phyloP scores from a whole-genome alignment of 2,113 vertebrate genomes.

The Calyptomena viridis region DNA sequence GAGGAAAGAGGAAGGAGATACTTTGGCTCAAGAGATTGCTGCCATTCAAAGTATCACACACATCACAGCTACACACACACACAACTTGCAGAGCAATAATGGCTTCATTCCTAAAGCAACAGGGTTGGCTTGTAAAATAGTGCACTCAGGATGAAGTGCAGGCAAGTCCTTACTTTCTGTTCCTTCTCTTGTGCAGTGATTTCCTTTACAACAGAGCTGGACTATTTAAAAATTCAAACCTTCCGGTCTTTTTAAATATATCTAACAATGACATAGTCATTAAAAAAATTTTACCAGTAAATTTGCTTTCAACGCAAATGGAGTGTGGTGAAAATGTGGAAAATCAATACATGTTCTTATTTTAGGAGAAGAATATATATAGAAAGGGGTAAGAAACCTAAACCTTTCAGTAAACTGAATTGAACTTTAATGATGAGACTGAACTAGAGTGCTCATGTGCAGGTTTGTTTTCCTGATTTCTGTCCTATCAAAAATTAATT shows the following conservation, averaged over 20 bases:
- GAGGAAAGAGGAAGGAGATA: background rate
- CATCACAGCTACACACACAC: background rate
- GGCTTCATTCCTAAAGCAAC: constrained; percentile 49
- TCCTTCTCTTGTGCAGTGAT: constrained; percentile 27
- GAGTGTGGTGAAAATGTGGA: constrained; percentile 23
- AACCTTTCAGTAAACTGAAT: background rate
- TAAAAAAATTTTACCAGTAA: constrained; percentile 64
- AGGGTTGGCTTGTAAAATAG: background rate
- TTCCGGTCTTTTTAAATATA: constrained; percentile 60
- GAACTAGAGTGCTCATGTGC: background rate
- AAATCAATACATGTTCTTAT: background rate
- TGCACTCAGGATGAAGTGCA: constrained; percentile 37
- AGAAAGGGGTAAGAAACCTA: background rate
- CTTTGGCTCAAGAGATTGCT: background rate
- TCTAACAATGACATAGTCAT: constrained; percentile 82
- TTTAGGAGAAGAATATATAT: background rate
- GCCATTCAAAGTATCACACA: background rate
- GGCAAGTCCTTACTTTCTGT: constrained; percentile 34
- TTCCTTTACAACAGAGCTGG: constrained; percentile 47
- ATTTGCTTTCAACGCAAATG: constrained; percentile 80
- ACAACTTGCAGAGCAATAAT: background rate
- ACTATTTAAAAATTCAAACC: constrained; percentile 54
- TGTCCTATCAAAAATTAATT: background rate
- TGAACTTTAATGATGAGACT: background rate
- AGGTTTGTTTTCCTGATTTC: background rate